A percentile compares a stretch with the other conserved stretches of the same genome.
Conservation (phyloP, 1,140 invertebrate species). For the Scaptomyza pallida region DNA sequence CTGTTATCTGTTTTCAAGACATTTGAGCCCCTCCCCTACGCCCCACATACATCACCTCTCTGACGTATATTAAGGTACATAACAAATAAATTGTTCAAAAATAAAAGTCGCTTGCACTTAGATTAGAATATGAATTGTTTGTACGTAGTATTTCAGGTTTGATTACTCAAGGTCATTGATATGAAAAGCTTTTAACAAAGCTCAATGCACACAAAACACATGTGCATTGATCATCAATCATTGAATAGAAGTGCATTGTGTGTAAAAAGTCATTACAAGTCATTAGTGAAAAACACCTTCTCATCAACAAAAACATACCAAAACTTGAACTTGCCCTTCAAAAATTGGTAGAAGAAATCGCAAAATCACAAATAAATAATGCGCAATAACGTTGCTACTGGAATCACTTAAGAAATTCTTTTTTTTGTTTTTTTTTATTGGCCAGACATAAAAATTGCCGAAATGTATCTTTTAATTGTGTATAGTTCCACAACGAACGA, state of each 20-base stretch:
- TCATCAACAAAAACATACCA: constrained; percentile 23
- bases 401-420: constrained; percentile 13
- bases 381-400: constrained; percentile 36
- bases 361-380: constrained; percentile 9
- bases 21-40: constrained; percentile 36
- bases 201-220: not conserved
- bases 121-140: constrained; percentile 35
- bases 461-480: constrained; percentile 8
- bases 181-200: constrained; percentile 4
- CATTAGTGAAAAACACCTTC: constrained; percentile 18
- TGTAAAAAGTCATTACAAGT: constrained; percentile 4
- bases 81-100: constrained; percentile 38
- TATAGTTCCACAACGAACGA: constrained; percentile 49
- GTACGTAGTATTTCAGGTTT: constrained; percentile 10
- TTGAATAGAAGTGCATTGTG: not conserved
- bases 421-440: too few relatives aligned
- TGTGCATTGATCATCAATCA: constrained; percentile 23
- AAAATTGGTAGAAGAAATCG: constrained; percentile 4
- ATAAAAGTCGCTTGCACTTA: constrained; percentile 25
- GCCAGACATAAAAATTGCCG: not conserved
- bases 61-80: constrained; percentile 34
- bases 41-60: constrained; percentile 8
- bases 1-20: constrained; percentile 43
- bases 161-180: constrained; percentile 59
- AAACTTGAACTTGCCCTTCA: constrained; percentile 55